Evolutionary conservation across 53 echinoderm and acorn worm species (phyloP).

Genomic region (Actinopyga echinites): DNA sequence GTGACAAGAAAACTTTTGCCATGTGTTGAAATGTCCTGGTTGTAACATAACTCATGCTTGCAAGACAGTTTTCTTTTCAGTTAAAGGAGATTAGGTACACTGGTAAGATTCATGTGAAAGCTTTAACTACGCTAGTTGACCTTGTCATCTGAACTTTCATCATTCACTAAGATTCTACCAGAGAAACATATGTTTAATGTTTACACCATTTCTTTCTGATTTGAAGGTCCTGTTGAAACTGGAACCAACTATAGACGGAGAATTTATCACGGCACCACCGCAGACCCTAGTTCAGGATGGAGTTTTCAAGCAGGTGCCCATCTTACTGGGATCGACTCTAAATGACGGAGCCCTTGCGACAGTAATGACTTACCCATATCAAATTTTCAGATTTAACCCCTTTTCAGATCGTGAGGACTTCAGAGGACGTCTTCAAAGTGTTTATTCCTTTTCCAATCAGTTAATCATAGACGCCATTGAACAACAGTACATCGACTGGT

Average conservation of each 20-base stretch:
- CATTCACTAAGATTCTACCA: too few species aligned
- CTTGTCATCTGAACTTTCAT: too few species aligned
- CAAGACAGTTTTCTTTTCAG: too few species aligned
- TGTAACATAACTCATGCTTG: too few species aligned
- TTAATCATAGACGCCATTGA: conserved; percentile 52
- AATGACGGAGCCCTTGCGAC: conserved; percentile 61
- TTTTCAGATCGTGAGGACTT: conserved; percentile 27
- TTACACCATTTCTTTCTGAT: neutral
- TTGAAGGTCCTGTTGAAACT: neutral
- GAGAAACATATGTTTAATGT: too few species aligned
- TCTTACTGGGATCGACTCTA: conserved; percentile 57
- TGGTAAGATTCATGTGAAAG: too few species aligned
- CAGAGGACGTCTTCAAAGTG: neutral
- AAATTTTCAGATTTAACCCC: conserved; percentile 23
- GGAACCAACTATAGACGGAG: conserved; percentile 56
- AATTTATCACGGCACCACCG: conserved; percentile 47
- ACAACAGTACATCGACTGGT: conserved; percentile 74
- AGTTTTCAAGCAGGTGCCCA: conserved; percentile 55
- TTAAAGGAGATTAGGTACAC: too few species aligned
- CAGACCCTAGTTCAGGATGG: conserved; percentile 23
- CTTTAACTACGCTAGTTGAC: too few species aligned
- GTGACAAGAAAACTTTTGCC: too few species aligned
- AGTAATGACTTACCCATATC: conserved; percentile 36
- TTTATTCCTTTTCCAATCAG: conserved; percentile 42
- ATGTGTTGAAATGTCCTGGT: too few species aligned